Base-by-base conservation (phyloP, 2,797 vertebrate species). In the Amblyraja radiata region DNA sequence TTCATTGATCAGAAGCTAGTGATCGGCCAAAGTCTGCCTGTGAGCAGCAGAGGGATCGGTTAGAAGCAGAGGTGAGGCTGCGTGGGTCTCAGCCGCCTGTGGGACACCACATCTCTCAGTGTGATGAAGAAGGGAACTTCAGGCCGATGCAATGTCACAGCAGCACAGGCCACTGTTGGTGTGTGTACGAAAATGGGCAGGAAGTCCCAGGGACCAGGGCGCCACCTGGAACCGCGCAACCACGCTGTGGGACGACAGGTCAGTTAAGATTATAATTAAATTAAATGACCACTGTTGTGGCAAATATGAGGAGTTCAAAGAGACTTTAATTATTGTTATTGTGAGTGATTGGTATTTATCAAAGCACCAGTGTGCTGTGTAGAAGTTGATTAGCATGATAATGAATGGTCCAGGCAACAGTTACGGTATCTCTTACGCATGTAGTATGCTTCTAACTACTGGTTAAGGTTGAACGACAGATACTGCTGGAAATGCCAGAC, bases 151-250 rank as follows among this genome's bases (percentile, higher is more conserved):
- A 98, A 96, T 98, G 98, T 93, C 97, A 97, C 0, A 14, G 96
- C 13, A 96, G 97, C 94, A 96, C 96, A 0, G 98, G 98, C 91
- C 93, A 98, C 93, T 98, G 98, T 94, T 98, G 98, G 98, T 98
- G 98, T 0, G 98, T 98, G 95, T 96, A 97, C 8, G 93, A 1
- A 0, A 94, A 94, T 0, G 98, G 98, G 3, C 96, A 96, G 90
- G 97, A 98, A 95, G 95, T 96, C 93, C 90, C 94, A 0, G 97
- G 97, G 36, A 98, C 97, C 2, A 95, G 95, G 80, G 97, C 96
- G 0, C 94, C 95, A 0, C 97, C 97, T 0, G 97, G 97, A 39
- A 94, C 95, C 3, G 90, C 95, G 0, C 95, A 95, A 0, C 95
- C 91, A 0, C 96, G 94, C 94, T 98, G 97, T 0, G 94, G 96